Evolutionary conservation across 2,888 invertebrate species (phyloP).

Genomic region (Argyra leucocephala): DNA sequence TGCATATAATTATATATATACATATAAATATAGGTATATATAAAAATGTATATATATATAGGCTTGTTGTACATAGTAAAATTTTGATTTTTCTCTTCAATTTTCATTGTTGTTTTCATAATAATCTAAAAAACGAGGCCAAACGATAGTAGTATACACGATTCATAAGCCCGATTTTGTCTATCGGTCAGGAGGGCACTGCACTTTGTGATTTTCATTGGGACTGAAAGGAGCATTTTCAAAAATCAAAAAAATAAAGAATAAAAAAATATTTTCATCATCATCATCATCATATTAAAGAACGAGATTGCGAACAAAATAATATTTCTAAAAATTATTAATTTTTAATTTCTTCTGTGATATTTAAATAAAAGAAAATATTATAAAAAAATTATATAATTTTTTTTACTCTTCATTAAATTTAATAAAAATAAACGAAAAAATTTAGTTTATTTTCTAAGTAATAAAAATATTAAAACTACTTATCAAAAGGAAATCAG

Average conservation of each 20-base stretch:
- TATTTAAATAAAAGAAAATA: neutral
- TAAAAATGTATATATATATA: too few relatives aligned
- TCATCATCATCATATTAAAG: neutral
- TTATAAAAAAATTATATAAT: neutral
- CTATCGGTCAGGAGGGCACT: constrained; percentile 37
- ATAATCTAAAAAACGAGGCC: constrained; percentile 28
- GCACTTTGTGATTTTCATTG: constrained; percentile 36
- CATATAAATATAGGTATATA: too few relatives aligned
- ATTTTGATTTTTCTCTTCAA: neutral
- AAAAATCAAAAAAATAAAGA: neutral
- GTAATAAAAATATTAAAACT: too few relatives aligned
- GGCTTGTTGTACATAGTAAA: too few relatives aligned
- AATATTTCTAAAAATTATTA: neutral
- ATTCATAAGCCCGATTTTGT: constrained; percentile 32
- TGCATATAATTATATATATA: too few relatives aligned
- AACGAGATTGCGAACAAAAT: neutral
- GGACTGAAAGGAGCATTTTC: constrained; percentile 29
- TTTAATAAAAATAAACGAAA: too few relatives aligned
- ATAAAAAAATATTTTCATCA: neutral
- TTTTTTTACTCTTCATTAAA: neutral
- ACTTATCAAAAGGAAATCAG: too few relatives aligned
- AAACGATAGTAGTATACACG: constrained; percentile 27
- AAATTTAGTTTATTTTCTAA: too few relatives aligned
- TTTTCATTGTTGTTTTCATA: neutral
- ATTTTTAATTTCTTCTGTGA: neutral